Evolutionary conservation across 2,888 invertebrate species (phyloP).

Genomic region (Aleiodes testaceus): DNA sequence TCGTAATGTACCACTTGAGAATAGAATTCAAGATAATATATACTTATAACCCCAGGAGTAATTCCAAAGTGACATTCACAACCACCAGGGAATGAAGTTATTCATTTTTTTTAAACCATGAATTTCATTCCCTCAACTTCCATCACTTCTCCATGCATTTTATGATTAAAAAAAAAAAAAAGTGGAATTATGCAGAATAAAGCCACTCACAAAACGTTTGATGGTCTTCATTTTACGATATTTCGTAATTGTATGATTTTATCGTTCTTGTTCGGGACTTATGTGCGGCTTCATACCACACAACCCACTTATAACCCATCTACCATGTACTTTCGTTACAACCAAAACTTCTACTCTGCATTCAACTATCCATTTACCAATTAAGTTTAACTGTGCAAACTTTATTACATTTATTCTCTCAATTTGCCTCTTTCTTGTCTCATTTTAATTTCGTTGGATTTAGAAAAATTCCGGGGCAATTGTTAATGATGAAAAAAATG

Average conservation of each 20-base stretch:
- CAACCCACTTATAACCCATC: conserved; percentile 8
- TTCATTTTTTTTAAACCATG: neutral
- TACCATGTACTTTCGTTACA: too few species aligned
- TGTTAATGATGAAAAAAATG: too few species aligned
- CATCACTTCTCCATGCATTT: neutral
- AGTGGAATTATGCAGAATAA: too few species aligned
- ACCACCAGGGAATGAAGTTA: conserved; percentile 20
- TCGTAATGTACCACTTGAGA: conserved; percentile 31
- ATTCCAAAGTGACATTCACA: conserved; percentile 28
- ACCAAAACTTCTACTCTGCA: neutral
- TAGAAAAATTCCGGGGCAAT: too few species aligned
- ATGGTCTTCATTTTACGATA: conserved; percentile 49
- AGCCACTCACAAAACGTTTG: conserved; percentile 30
- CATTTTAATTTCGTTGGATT: too few species aligned
- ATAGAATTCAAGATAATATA: neutral
- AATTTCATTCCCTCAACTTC: neutral
- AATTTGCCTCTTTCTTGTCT: too few species aligned
- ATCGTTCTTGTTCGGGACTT: conserved; percentile 43
- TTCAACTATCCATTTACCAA: neutral
- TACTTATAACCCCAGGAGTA: too few species aligned
- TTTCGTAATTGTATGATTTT: conserved; percentile 52
- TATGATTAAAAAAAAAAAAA: too few species aligned
- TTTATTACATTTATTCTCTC: neutral
- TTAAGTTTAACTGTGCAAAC: neutral
- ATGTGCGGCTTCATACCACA: neutral